A percentile compares a stretch with the other conserved stretches of the same genome.
Conservation (phyloP, 1,140 invertebrate species). For the Chelonus insularis region DNA sequence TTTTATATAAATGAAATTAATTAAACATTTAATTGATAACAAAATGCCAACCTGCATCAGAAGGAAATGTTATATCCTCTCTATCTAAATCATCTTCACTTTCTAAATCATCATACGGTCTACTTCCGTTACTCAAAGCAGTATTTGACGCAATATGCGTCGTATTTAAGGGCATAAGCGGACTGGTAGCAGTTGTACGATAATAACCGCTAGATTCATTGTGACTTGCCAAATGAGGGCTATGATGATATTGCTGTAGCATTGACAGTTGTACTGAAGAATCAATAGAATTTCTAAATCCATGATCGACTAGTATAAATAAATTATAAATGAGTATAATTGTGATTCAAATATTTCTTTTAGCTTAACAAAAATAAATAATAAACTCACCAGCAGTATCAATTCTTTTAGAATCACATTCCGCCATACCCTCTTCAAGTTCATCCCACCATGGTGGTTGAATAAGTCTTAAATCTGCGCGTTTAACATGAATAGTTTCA, state of each 20-base stretch:
- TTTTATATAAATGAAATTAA: neutral
- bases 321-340: conserved; percentile 7
- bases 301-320: conserved; percentile 41
- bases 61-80: conserved; percentile 84
- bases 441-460: conserved; percentile 96
- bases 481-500: conserved; percentile 68
- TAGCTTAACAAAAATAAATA: no score
- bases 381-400: conserved; percentile 45
- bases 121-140: conserved; percentile 64
- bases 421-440: conserved; percentile 69
- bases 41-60: conserved; percentile 66
- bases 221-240: conserved; percentile 50
- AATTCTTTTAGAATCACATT: conserved; percentile 43
- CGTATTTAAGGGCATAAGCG: conserved; percentile 57
- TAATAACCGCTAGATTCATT: conserved; percentile 51
- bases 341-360: no score
- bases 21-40: neutral
- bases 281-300: conserved; percentile 54
- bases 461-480: conserved; percentile 86
- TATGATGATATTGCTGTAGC: conserved; percentile 50
- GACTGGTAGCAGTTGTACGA: conserved; percentile 59
- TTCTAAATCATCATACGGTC: conserved; percentile 82
- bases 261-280: conserved; percentile 46
- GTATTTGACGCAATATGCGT: conserved; percentile 58
- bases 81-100: conserved; percentile 87